These are phyloP conservation scores for Homarus gammarus DNA, from an alignment of 2,888 invertebrate species.

Conservation along the genomic window DNA sequence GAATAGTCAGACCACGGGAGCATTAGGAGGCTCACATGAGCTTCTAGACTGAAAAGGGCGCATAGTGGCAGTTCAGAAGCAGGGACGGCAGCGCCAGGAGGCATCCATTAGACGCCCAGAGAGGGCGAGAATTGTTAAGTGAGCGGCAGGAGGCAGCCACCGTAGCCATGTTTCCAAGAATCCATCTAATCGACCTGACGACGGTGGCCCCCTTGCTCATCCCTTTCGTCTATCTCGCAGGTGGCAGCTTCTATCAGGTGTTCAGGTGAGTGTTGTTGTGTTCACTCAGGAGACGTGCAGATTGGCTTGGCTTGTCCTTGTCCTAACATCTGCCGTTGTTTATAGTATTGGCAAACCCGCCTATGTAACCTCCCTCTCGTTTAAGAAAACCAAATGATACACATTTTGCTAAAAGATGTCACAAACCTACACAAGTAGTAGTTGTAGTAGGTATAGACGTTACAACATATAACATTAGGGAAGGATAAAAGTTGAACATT, in stretches of 20 bases:
- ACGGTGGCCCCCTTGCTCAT: constrained; percentile 72
- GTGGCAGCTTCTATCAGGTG: constrained; percentile 72
- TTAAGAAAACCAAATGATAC: too few species aligned
- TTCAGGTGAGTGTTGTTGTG: constrained; percentile 64
- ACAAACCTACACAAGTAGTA: too few species aligned
- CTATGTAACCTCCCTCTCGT: too few species aligned
- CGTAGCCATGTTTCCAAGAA: constrained; percentile 43
- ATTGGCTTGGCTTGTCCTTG: neutral
- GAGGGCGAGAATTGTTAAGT: neutral
- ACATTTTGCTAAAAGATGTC: too few species aligned
- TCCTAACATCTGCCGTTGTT: too few species aligned
- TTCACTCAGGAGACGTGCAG: neutral
- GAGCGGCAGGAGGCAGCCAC: neutral
- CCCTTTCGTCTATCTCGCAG: constrained; percentile 74
- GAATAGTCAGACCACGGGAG: neutral
- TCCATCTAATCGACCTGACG: constrained; percentile 75
- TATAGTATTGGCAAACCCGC: too few species aligned
- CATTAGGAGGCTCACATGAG: neutral
- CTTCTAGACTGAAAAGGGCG: neutral
- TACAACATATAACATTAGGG: too few species aligned
- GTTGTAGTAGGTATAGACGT: too few species aligned
- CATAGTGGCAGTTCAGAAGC: neutral
- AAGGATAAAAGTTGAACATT: too few species aligned
- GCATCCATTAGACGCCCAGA: neutral
- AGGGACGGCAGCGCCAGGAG: neutral